phyloP scores from a whole-genome alignment of 2,113 vertebrate species.

The Rhizomys pruinosus region DNA sequence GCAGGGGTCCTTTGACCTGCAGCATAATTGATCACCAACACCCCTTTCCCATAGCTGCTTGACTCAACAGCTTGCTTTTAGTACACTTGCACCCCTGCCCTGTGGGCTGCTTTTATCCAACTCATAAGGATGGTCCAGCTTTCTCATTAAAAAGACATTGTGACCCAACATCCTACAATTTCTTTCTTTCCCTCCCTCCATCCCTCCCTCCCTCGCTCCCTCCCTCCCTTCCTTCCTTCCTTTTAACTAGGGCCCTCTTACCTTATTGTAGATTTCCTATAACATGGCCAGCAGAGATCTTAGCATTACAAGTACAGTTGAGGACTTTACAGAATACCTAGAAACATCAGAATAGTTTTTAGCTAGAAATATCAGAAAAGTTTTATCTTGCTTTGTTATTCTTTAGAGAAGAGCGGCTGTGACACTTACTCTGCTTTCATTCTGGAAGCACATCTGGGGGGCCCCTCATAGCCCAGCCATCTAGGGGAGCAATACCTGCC shows the following conservation, averaged over 20 bases:
- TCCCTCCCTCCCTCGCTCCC: too few species aligned
- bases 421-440: not conserved
- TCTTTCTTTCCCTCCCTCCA: too few species aligned
- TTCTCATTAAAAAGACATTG: not conserved
- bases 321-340: not conserved
- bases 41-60: not conserved
- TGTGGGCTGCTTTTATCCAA: not conserved
- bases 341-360: not conserved
- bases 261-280: not conserved
- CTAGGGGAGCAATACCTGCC: not conserved
- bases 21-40: fast-evolving
- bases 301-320: not conserved
- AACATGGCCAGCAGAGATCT: not conserved
- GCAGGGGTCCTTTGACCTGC: not conserved
- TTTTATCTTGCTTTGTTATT: not conserved
- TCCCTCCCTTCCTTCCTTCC: too few species aligned
- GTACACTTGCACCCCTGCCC: not conserved
- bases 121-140: not conserved
- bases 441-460: not conserved
- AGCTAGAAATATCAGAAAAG: not conserved
- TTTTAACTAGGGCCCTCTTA: not conserved
- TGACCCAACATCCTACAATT: not conserved
- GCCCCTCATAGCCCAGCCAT: not conserved
- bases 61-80: not conserved
- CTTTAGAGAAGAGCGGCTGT: not conserved